Conservation (phyloP, 2,113 vertebrate species). For the Paraplagusia blochii region DNA sequence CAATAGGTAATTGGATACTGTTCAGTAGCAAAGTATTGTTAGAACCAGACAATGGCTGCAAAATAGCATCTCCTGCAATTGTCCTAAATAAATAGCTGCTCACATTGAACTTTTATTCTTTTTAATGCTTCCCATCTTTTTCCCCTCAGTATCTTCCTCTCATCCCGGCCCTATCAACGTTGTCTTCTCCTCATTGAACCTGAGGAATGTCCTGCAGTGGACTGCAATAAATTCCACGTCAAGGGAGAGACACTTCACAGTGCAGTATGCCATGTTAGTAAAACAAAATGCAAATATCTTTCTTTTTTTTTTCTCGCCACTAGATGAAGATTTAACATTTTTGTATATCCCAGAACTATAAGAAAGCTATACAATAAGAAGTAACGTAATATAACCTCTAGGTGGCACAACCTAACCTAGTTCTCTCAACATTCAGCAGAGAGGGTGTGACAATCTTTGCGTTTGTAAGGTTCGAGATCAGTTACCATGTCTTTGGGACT, state of each 20-base stretch:
- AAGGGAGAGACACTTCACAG: constrained; percentile 71
- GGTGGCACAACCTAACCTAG: too few species aligned
- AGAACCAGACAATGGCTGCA: too few species aligned
- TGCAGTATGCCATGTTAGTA: constrained; percentile 88
- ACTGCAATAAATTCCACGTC: constrained; percentile 65
- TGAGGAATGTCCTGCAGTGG: constrained; percentile 87
- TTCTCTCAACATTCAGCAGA: constrained; percentile 7
- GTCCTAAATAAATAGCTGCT: too few species aligned
- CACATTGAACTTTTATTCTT: too few species aligned
- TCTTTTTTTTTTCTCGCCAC: too few species aligned
- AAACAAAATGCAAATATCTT: not conserved
- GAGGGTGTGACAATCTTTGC: not conserved
- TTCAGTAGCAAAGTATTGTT: too few species aligned
- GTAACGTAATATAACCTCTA: constrained; percentile 5
- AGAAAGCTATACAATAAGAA: not conserved
- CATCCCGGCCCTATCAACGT: constrained; percentile 70
- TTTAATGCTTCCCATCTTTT: not conserved
- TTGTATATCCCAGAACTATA: not conserved
- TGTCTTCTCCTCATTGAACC: constrained; percentile 81
- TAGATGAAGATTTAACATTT: too few species aligned
- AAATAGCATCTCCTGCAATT: too few species aligned
- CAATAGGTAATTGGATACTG: too few species aligned
- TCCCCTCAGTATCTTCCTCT: constrained; percentile 29
- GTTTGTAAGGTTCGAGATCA: not conserved
- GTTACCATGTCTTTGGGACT: not conserved